Evolutionary conservation across 2,888 invertebrate species (phyloP), one percentile per base, ranked within the genome.

Genomic region (Mystacides longicornis): DNA sequence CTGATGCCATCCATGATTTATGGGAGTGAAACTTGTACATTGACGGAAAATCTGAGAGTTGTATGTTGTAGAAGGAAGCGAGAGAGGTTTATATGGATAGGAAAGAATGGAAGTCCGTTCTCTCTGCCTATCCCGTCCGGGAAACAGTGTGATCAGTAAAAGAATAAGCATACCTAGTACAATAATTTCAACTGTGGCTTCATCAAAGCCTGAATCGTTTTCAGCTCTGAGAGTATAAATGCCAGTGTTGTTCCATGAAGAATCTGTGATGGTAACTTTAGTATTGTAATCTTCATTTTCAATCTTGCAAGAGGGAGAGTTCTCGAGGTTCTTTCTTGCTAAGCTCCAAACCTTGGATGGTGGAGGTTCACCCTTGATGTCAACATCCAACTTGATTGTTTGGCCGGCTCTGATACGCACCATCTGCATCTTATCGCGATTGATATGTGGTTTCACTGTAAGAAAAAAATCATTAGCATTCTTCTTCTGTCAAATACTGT

Each of bases 281-380:
- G 96, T 93, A 68, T 91, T 89, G 74, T 97, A 92, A 68, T 95
- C 91, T 69, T 92, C 92, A 70, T 90, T 89, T 66, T 91, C 90
- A 62, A 97, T 83, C 65, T 89, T 90, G 3, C 84, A 68, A 52
- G 81, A 82, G 7, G 82, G 79, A 49, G 81, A 80, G 22, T 80
- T 82, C 66, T 87, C 85, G 55, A 93, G 71, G 37, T 37, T 37
- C 75, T 82, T 82, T 63, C 78, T 80, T 48, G 78, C 81, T 64
- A 87, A 83, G 60, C 79, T 82, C 93, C 93, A 94, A 4, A 85
- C 87, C 64, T 89, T 83, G 62, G 84, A 86, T 72, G 99, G 98
- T 66, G 93, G 89, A 50, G 99, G 99, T 77, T 99, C 98, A 68
- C 98, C 99, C 69, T 89, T 87, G 63, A 95, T 89, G 70, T 95